Conservation (phyloP, 1,140 invertebrate genomes). For the Matsumurasca onukii region DNA sequence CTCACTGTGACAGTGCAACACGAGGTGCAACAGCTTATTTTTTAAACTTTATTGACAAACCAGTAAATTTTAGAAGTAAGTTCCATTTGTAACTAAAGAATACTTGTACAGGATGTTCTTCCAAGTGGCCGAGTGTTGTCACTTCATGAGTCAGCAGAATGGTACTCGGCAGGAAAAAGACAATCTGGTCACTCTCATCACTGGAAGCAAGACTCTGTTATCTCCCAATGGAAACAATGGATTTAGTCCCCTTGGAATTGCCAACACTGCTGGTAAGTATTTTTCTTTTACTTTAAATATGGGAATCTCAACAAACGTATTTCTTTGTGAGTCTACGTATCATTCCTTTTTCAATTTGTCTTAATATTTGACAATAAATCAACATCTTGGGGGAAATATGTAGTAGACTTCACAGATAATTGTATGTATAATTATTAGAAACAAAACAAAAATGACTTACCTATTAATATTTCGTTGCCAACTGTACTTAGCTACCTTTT, state of each 20-base stretch:
- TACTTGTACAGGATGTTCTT: constrained; percentile 61
- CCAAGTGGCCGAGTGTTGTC: constrained; percentile 69
- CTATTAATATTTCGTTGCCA: neutral
- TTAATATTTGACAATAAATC: neutral
- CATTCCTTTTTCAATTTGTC: constrained; percentile 22
- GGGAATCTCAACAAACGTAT: neutral
- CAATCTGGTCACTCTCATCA: constrained; percentile 59
- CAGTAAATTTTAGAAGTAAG: too few relatives aligned
- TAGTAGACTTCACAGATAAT: neutral
- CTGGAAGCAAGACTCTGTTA: constrained; percentile 51
- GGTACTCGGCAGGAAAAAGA: constrained; percentile 51
- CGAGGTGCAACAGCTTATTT: too few relatives aligned
- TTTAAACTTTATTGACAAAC: too few relatives aligned
- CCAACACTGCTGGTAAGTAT: constrained; percentile 56
- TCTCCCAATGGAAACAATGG: constrained; percentile 46
- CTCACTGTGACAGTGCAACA: too few relatives aligned
- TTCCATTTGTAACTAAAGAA: too few relatives aligned
- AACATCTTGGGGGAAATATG: neutral
- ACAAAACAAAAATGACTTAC: neutral
- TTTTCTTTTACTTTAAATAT: neutral
- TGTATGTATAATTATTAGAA: neutral
- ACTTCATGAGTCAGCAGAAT: constrained; percentile 64
- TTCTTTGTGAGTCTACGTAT: neutral
- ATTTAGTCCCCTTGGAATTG: constrained; percentile 54
- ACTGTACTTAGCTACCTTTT: too few relatives aligned